These are phyloP conservation scores for Mesaphorura yosii DNA, from an alignment of 1,140 invertebrate genomes.

Conservation along the genomic window DNA sequence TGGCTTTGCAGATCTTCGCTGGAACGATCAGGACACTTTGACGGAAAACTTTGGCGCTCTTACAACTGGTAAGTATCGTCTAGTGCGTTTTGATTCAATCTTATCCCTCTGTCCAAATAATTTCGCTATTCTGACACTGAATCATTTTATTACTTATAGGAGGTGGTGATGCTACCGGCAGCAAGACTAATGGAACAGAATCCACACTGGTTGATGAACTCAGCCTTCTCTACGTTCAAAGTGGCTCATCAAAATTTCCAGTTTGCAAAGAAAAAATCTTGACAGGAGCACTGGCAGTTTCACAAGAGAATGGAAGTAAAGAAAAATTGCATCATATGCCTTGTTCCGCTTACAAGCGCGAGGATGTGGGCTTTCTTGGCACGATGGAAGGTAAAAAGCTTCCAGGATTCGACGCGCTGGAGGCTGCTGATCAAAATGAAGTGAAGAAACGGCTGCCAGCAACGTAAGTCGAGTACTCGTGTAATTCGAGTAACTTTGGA, in stretches of 20 bases:
- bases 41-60: too few species aligned
- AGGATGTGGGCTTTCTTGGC: slow-evolving; percentile 62
- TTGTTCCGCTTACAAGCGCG: slow-evolving; percentile 72
- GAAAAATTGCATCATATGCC: slow-evolving; percentile 93
- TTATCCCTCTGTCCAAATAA: too few species aligned
- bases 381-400: slow-evolving; percentile 54
- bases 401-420: slow-evolving; percentile 60
- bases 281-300: not conserved
- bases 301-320: slow-evolving; percentile 33
- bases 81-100: too few species aligned
- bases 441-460: slow-evolving; percentile 46
- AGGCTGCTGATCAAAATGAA: slow-evolving; percentile 57
- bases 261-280: not conserved
- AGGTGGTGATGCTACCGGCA: too few species aligned
- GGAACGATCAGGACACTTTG: slow-evolving; percentile 76
- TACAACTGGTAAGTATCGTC: too few species aligned
- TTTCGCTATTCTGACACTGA: too few species aligned
- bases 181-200: too few species aligned
- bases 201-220: too few species aligned
- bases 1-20: slow-evolving; percentile 68
- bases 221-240: too few species aligned
- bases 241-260: too few species aligned
- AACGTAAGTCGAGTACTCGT: not conserved
- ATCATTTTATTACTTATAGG: too few species aligned
- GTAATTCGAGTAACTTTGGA: not conserved